Conservation (phyloP, 1,140 invertebrate genomes). For the Drosophila ercepeae region DNA sequence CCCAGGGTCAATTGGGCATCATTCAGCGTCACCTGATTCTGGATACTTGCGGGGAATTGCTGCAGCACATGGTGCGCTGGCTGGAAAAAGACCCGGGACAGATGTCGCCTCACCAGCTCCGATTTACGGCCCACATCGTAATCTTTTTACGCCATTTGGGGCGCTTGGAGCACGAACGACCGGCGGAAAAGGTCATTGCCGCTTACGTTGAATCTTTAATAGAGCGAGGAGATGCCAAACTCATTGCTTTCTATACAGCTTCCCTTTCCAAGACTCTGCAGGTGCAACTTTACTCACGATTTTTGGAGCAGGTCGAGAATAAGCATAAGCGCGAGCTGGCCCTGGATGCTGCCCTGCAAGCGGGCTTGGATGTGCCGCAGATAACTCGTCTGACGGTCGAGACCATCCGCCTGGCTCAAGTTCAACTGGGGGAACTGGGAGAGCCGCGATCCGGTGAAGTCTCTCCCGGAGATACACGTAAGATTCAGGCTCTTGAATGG, state of each 20-base stretch:
- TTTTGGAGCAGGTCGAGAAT: constrained; percentile 88
- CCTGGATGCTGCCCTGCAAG: constrained; percentile 88
- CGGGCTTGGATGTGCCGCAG: constrained; percentile 91
- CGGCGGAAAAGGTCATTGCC: constrained; percentile 90
- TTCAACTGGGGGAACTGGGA: constrained; percentile 60
- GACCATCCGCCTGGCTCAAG: constrained; percentile 85
- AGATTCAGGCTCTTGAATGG: constrained; percentile 95
- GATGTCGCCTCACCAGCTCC: constrained; percentile 84
- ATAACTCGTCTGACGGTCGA: constrained; percentile 94
- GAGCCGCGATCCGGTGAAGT: constrained; percentile 54
- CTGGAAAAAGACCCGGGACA: constrained; percentile 84
- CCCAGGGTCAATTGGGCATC: constrained; percentile 86
- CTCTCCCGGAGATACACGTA: constrained; percentile 63
- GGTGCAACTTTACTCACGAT: constrained; percentile 90
- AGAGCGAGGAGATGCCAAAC: constrained; percentile 88
- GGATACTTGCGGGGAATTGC: constrained; percentile 87
- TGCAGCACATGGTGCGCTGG: constrained; percentile 86
- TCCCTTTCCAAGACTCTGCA: constrained; percentile 89
- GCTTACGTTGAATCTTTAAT: constrained; percentile 89
- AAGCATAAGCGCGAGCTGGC: constrained; percentile 85
- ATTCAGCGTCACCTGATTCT: constrained; percentile 92
- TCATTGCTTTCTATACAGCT: constrained; percentile 93
- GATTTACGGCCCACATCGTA: constrained; percentile 94
- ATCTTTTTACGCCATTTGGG: constrained; percentile 92
- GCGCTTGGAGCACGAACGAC: constrained; percentile 86